Base-by-base conservation (phyloP, 2,113 vertebrate species). In the Pomatorhinus ruficollis region DNA sequence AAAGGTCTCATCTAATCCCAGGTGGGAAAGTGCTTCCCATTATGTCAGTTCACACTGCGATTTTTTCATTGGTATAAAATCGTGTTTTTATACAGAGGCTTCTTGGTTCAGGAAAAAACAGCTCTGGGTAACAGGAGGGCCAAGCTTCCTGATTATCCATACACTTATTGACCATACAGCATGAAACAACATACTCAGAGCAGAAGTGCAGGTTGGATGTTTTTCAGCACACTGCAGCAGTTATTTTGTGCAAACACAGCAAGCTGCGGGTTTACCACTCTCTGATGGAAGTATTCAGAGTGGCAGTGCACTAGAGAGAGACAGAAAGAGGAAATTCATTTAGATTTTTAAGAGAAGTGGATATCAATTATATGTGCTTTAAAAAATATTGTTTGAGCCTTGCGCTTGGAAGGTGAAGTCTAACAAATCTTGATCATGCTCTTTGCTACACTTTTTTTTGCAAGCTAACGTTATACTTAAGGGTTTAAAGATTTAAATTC, bases 221-320 rank as follows among this genome's bases (percentile, higher is more conserved):
- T 95, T 97, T 96, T 96, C 96, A 97, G 91, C 96, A 77, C 76
- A 84, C 85, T 83, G 87, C 86, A 93, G 95, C 94, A 95, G 90
- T 96, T 96, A 96, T 95, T 97, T 97, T 97, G 92, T 96, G 96
- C 95, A 96, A 92, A 94, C 95, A 93, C 96, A 94, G 96, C 95
- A 97, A 95, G 86, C 93, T 94, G 70, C 88, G 84, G 83, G 81
- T 96, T 97, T 95, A 95, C 93, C 74, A 31, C 82, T 96, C 95
- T 96, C 90, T 61, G 65, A 96, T 93, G 94, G 90, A 96, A 92
- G 57, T 56, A 59, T 76, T 96, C 88, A 70, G 61, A 91, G 86
- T 92, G 87, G 91, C 4, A 3, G 75, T 69, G 86, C 93, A 71
- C 56, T 31, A 85, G 88, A 92, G 93, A 96, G 76, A 87, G 83